Evolutionary conservation across 2,888 invertebrate species (phyloP).

Genomic region (Diadromus collaris): DNA sequence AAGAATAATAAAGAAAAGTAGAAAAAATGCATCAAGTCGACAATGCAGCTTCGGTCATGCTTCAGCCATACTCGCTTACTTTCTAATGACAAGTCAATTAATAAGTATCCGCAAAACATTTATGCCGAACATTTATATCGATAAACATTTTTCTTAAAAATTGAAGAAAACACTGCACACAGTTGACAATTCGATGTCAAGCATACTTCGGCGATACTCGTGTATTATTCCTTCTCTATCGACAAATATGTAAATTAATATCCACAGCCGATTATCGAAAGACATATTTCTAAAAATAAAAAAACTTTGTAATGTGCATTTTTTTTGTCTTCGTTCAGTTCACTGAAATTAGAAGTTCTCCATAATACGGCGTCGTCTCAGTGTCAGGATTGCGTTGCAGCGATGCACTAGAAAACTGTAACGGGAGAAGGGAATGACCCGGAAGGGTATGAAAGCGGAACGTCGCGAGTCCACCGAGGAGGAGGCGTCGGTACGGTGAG

Average conservation of each 20-base stretch:
- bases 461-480: conserved; percentile 62
- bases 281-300: not conserved
- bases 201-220: too few relatives aligned
- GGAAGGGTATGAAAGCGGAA: conserved; percentile 79
- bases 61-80: not conserved
- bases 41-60: not conserved
- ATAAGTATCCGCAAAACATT: not conserved
- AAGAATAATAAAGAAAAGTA: not conserved
- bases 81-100: not conserved
- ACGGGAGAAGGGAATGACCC: conserved; percentile 72
- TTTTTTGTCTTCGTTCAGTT: conserved; percentile 5
- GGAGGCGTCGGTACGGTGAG: conserved; percentile 21
- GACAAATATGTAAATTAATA: too few relatives aligned
- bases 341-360: conserved; percentile 33
- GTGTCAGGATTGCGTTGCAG: conserved; percentile 25
- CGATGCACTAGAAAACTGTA: conserved; percentile 68
- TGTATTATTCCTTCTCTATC: too few relatives aligned
- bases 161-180: too few relatives aligned
- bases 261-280: too few relatives aligned
- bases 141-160: not conserved
- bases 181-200: too few relatives aligned
- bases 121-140: too few relatives aligned
- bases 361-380: conserved; percentile 2
- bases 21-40: conserved; percentile 1
- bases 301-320: not conserved